Base-by-base conservation (phyloP, 2,113 vertebrate species). In the Myrmecobius fasciatus region DNA sequence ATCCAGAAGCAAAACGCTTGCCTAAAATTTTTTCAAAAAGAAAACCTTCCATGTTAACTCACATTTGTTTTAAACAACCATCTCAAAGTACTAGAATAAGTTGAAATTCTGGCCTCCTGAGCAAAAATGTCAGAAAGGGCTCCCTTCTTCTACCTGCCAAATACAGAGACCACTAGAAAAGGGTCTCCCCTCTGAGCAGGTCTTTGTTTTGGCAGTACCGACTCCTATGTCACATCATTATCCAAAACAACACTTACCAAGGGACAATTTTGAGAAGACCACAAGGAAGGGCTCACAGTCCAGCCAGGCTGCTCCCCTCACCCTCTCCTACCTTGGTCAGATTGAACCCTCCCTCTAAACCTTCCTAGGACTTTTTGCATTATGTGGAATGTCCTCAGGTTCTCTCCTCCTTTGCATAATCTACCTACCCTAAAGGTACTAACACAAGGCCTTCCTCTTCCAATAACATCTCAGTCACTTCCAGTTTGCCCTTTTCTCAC, bases 1-100 rank as follows among this genome's bases (percentile, higher is more conserved):
- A 99, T 90, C 99, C 99, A 31, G 99, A 99, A 43, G 99, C 99
- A 60, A 99, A 99, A 75, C 99, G 99, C 94, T 99, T 99, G 95
- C 99, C 99, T 99, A 96, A 89, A 97, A 97, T 97, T 94, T 97
- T 96, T 97, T 97, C 49, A 89, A 94, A 97, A 97, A 91, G 26
- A 96, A 97, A 97, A 91, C 53, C 90, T 95, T 56, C 91, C 3
- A n/a, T 22, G 36, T 83, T 83, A 83, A 43, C 7, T 83, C 89
- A 75, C 52, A 91, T 97, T 95, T 93, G 95, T 25, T 96, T 91
- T 93, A 97, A 97, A 92, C 36, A 60, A 54, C 94, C 26, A 95
- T 93, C 91, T 96, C 91, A 67, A 92, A 95, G 31, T 67, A 36
- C 31, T 53, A 97, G 52, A 97, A 2, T 53, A 53, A 83, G 17